phyloP scores from a whole-genome alignment of 2,797 vertebrate genomes.

The Hirundo rustica region DNA sequence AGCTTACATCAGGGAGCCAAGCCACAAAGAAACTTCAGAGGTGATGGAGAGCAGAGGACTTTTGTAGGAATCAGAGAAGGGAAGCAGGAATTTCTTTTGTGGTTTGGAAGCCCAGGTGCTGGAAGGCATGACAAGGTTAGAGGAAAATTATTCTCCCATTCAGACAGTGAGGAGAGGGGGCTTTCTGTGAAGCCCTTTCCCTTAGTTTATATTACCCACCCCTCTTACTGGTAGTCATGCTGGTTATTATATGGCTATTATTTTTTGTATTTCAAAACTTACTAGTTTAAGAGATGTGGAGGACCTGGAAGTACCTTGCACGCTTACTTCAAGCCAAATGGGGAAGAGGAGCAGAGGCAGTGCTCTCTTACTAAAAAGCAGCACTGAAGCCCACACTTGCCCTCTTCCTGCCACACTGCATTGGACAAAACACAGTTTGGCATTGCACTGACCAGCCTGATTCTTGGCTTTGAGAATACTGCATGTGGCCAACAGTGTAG shows the following conservation, averaged over 20 bases:
- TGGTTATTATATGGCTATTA: neutral
- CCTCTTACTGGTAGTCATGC: neutral
- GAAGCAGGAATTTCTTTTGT: neutral
- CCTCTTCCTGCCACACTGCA: neutral
- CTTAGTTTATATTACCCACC: neutral
- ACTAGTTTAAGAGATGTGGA: neutral
- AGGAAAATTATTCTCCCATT: neutral
- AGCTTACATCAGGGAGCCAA: neutral
- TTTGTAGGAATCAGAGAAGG: neutral
- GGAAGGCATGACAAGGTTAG: neutral
- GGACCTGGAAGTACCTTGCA: neutral
- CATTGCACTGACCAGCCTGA: neutral
- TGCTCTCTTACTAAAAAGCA: neutral
- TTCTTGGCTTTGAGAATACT: neutral
- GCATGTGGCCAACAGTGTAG: neutral
- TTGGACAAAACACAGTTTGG: rapidly evolving
- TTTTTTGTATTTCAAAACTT: neutral
- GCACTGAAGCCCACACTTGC: neutral
- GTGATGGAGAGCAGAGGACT: neutral
- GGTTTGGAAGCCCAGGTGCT: neutral
- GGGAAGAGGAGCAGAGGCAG: neutral
- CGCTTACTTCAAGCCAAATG: neutral
- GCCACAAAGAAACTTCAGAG: neutral
- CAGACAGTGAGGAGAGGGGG: neutral
- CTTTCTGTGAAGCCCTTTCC: neutral